A percentile compares a stretch with the other conserved stretches of the same genome.
phyloP scores from a whole-genome alignment of 2,888 invertebrate genomes.

The Hermaeophaga mercurialis region DNA sequence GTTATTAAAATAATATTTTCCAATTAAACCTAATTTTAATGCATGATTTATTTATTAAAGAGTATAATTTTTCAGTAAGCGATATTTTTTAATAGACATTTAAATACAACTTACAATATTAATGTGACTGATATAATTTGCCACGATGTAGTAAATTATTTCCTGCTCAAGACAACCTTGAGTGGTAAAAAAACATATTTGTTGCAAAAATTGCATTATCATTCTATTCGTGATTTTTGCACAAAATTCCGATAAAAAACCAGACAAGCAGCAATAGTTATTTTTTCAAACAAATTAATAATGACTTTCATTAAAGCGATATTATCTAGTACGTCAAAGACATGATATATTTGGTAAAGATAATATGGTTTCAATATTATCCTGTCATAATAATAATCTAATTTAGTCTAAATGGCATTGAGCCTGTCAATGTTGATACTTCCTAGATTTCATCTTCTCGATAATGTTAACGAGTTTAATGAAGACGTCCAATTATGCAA shows the following conservation, averaged over 20 bases:
- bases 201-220: background rate
- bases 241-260: no score
- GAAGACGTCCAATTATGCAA: background rate
- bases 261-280: no score
- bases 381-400: background rate
- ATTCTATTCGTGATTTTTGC: no score
- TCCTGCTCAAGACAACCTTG: conserved; percentile 6
- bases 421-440: background rate
- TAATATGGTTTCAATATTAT: background rate
- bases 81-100: no score
- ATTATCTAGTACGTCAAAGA: background rate
- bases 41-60: no score
- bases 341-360: background rate
- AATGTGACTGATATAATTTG: conserved; percentile 5
- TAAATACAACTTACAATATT: background rate
- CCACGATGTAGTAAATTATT: background rate
- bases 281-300: no score
- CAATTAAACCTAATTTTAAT: no score
- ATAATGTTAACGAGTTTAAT: conserved; percentile 18
- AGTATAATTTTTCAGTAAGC: no score
- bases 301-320: background rate
- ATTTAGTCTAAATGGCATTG: conserved; percentile 6
- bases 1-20: no score
- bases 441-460: conserved; percentile 5
- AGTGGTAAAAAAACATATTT: background rate